Conservation (phyloP, 2,113 vertebrate genomes). For the Cephalopholis sonnerati region DNA sequence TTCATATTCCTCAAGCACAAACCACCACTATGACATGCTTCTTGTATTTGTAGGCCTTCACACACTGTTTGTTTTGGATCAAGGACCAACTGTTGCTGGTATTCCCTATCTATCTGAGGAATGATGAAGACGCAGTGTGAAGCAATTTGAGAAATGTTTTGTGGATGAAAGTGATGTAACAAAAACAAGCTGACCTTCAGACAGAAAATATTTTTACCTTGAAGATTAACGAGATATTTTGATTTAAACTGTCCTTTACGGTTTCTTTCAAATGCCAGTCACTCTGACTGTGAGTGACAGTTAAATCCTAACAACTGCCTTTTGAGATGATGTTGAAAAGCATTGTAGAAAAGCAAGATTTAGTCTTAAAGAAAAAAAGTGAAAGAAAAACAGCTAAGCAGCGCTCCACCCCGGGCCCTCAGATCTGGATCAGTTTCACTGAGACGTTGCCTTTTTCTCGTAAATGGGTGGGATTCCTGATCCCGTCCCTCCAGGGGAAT, state of each 20-base stretch:
- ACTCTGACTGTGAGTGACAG: not conserved
- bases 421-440: conserved; percentile 66
- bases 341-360: conserved; percentile 13
- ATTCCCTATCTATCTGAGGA: not conserved
- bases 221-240: conserved; percentile 30
- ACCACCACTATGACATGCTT: not conserved
- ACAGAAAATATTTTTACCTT: not conserved
- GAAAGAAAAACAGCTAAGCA: conserved; percentile 24
- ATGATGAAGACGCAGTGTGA: not conserved
- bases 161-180: conserved; percentile 2
- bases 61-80: not conserved
- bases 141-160: not conserved
- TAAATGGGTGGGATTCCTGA: conserved; percentile 76
- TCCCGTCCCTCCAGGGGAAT: conserved; percentile 66
- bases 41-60: not conserved
- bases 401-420: conserved; percentile 44
- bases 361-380: not conserved
- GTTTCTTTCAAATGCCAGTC: conserved; percentile 34
- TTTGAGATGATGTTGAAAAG: conserved; percentile 15
- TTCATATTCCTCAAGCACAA: not conserved
- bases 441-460: conserved; percentile 62
- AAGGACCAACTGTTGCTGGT: not conserved
- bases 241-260: conserved; percentile 6
- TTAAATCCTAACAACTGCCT: conserved; percentile 28
- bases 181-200: conserved; percentile 23